Base-by-base conservation (phyloP, 2,888 invertebrate genomes). In the Drosophila nr. perissopoda region DNA sequence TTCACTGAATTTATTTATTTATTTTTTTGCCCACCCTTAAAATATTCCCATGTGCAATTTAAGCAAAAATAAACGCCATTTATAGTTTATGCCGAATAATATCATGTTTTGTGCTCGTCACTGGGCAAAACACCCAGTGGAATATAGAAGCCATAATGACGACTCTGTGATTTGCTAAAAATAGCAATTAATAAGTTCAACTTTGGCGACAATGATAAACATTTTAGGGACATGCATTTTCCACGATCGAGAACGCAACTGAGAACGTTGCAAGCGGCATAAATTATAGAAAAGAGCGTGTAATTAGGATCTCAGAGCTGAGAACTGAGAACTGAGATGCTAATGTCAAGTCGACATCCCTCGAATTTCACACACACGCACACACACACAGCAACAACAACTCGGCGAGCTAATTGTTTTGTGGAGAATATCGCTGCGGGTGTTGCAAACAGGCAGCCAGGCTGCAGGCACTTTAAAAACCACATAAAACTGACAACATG, bases 401-500 rank as follows among this genome's bases (percentile, higher is more conserved):
- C 46, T 16, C 46, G 40, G 4, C 62, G 33, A 81, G 49, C 89
- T 85, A 85, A 85, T 89, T 85, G 85, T 84, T 87, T 89, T 82
- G 27, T 42, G 56, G 69, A 68, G 85, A 89, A 87, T 83, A 83
- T 81, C 88, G 65, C 88, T 67, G 75, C 84, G 88, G 85, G 84
- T 79, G 88, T 71, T 67, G 65, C 70, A 79, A 40, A 6, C 71
- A 48, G 67, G 42, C 48, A 56, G 59, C 64, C 46, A 33, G 33
- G 40, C n/a, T 21, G 46, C 27, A 65, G 80, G 63, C 75, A 88
- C 83, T 86, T 83, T 88, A 63, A 74, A 87, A 91, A 90, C 90
- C 90, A 83, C 90, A 91, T 89, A 83, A 84, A 91, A 90, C 69
- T 85, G 90, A 90, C 90, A 91, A 88, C 91, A 91, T 91, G 90